phyloP scores from a whole-genome alignment of 1,140 invertebrate species.

The Caerostris darwini region DNA sequence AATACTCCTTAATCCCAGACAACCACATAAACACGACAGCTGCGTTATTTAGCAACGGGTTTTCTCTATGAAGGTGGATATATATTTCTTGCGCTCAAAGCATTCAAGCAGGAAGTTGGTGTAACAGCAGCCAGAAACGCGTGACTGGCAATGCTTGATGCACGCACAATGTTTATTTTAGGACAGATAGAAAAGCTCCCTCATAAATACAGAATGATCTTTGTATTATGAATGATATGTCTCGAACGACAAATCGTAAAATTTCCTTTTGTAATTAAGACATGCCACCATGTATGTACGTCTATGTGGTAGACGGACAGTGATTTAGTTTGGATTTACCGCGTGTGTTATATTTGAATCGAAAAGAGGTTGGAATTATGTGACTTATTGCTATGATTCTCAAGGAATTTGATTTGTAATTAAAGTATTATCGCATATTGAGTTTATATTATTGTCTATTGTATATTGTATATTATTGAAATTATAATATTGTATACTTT shows the following conservation, averaged over 20 bases:
- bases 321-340: too few species aligned
- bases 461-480: too few species aligned
- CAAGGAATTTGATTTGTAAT: too few species aligned
- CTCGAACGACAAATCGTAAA: conserved; percentile 14
- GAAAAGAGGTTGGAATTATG: too few species aligned
- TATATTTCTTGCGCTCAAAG: neutral
- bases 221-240: conserved; percentile 7
- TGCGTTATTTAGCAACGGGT: conserved; percentile 13
- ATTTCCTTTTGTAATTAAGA: neutral
- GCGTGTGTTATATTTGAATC: too few species aligned
- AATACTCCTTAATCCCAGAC: neutral
- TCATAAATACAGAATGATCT: conserved; percentile 58
- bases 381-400: too few species aligned
- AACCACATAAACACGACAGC: conserved; percentile 19
- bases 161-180: conserved; percentile 16
- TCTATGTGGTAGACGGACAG: too few species aligned
- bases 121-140: neutral
- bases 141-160: neutral
- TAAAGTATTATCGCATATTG: too few species aligned
- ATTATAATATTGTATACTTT: too few species aligned
- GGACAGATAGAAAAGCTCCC: neutral
- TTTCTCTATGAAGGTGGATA: neutral
- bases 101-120: neutral
- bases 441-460: too few species aligned
- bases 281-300: too few species aligned